These are phyloP conservation scores for Lathronympha strigana DNA, from an alignment of 2,888 invertebrate species.

Conservation along the genomic window DNA sequence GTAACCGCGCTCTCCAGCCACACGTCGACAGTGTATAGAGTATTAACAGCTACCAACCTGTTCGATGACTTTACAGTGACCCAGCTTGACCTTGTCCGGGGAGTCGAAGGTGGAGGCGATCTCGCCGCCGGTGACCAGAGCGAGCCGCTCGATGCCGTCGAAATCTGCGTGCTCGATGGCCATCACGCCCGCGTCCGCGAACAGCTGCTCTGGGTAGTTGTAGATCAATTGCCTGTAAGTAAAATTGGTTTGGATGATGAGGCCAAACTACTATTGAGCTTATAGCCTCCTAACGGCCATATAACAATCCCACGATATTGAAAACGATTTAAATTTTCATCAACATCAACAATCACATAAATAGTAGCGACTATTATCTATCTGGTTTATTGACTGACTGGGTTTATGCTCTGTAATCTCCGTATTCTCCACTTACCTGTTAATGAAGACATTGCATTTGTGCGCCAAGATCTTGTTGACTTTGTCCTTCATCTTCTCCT, in stretches of 20 bases:
- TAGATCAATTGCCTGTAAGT: constrained; percentile 95
- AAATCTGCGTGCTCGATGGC: constrained; percentile 99
- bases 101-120: constrained; percentile 99
- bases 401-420: too few species aligned
- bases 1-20: too few species aligned
- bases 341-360: too few species aligned
- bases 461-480: constrained; percentile 97
- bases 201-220: constrained; percentile 99
- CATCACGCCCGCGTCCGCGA: constrained; percentile 99
- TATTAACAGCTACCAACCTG: constrained; percentile 89
- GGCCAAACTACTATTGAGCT: not conserved
- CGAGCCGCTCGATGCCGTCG: constrained; percentile 98
- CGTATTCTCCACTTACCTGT: constrained; percentile 87
- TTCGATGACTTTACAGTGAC: constrained; percentile 97
- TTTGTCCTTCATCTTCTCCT: constrained; percentile 99
- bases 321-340: not conserved
- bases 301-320: too few species aligned
- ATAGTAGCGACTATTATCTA: too few species aligned
- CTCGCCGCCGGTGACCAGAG: constrained; percentile 98
- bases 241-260: not conserved
- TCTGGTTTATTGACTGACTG: too few species aligned
- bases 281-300: too few species aligned
- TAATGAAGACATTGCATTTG: constrained; percentile 98
- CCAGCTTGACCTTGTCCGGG: constrained; percentile 95
- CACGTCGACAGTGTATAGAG: too few species aligned